Base-by-base conservation (phyloP, 2,888 invertebrate species). In the Mesorhabditis spiculigera region DNA sequence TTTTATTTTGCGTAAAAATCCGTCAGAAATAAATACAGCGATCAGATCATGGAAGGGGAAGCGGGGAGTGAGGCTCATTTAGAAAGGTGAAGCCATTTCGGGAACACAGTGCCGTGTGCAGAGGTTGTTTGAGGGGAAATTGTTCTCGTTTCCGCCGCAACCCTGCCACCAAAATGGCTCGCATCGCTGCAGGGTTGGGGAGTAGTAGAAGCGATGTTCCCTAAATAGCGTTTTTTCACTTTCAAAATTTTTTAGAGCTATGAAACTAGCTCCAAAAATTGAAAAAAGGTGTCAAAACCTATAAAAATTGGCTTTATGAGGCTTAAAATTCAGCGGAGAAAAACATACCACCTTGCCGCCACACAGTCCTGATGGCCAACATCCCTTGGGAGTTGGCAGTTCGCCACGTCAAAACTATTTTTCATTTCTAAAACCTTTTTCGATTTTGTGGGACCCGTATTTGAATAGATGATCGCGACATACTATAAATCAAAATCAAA, bases 151-250 rank as follows among this genome's bases (percentile, higher is more conserved):
- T 16, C 82, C 82, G 8, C 78, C 82, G 67, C 84, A 84, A 42
- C 84, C 84, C 50, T 72, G 70, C 74, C 77, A 85, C 42, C 73
- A 72, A 67, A 85, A 82, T 5, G 84, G 84, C 66, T 84, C 84
- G 67, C 84, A 84, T 50, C n/a, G 58, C n/a, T 50, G 58, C 13
- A 58, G 43, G 10, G 63, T 41, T 16, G 62, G 41, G 66, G 74
- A 74, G 50, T 44, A 75, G 58, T 72, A 62, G 63, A 75, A 73
- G 43, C 74, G 74, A 71, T 75, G 74, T 13, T 10, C 8, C 58
- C 58, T 50, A n/a, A 50, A 50, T 13, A 50, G 58, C 28, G 28
- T 28, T 28, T 28, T 28, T 28, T 28, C 28, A 28, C 28, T 3
- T 28, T 28, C 28, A 28, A 28, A 28, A 28, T 28, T 28, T 28